Conservation (phyloP, 2,888 invertebrate species). For the Gnatocerus cornutus region DNA sequence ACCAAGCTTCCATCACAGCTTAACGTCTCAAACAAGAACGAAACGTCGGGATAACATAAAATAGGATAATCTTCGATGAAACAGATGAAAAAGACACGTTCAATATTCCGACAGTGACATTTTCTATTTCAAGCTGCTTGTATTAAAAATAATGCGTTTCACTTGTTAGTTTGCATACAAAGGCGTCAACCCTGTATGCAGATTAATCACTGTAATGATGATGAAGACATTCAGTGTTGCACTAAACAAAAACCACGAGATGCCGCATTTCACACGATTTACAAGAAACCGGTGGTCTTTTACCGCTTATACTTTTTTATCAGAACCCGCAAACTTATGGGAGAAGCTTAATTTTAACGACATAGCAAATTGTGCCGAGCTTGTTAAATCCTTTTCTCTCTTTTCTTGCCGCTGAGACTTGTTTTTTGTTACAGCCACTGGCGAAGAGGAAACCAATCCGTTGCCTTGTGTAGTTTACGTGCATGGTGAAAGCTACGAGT, state of each 20-base stretch:
- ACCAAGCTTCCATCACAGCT: not conserved
- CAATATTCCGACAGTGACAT: slow-evolving; percentile 22
- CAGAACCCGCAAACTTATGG: slow-evolving; percentile 29
- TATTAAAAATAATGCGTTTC: slow-evolving; percentile 21
- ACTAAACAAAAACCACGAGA: slow-evolving; percentile 15
- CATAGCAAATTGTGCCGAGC: slow-evolving; percentile 41
- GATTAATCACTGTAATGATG: slow-evolving; percentile 16
- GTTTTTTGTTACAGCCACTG: slow-evolving; percentile 68
- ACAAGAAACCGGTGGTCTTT: slow-evolving; percentile 30
- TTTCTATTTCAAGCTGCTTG: slow-evolving; percentile 5
- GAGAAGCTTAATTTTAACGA: slow-evolving; percentile 47
- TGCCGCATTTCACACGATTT: slow-evolving; percentile 11
- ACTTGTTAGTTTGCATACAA: slow-evolving; percentile 12
- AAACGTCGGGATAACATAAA: slow-evolving; percentile 21
- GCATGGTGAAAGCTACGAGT: slow-evolving; percentile 96
- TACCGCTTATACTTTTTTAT: slow-evolving; percentile 36
- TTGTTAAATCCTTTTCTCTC: slow-evolving; percentile 41
- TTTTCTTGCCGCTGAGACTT: slow-evolving; percentile 37
- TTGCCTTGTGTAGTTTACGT: slow-evolving; percentile 91
- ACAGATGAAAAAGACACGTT: slow-evolving; percentile 23
- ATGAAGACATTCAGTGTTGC: slow-evolving; percentile 7
- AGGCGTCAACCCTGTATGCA: not conserved
- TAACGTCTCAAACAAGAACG: slow-evolving; percentile 4
- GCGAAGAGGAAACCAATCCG: slow-evolving; percentile 73
- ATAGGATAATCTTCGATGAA: slow-evolving; percentile 24